phyloP scores from a whole-genome alignment of 1,140 invertebrate genomes.

The Andrena cerasifolii region DNA sequence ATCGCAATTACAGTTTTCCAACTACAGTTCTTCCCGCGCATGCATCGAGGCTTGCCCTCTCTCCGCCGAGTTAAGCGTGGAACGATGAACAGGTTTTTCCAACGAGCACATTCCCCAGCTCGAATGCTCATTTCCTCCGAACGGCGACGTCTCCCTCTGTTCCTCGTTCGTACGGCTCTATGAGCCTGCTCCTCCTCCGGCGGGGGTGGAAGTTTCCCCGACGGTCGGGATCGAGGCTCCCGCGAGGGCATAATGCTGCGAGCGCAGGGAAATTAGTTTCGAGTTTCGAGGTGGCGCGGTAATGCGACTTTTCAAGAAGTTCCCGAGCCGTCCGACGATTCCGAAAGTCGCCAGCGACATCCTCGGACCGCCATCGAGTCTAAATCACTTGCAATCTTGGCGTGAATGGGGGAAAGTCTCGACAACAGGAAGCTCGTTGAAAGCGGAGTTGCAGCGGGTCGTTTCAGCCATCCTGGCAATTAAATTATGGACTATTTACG shows the following conservation, averaged over 20 bases:
- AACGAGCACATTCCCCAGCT: conserved; percentile 14
- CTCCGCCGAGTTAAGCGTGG: not conserved
- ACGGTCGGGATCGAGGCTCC: not conserved
- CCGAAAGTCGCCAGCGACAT: conserved; percentile 14
- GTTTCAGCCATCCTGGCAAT: not conserved
- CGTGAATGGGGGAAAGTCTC: not conserved
- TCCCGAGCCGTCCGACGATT: conserved; percentile 17
- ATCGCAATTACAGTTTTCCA: conserved; percentile 38
- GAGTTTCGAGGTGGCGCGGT: conserved; percentile 22
- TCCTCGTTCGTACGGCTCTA: conserved; percentile 10
- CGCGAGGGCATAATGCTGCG: not conserved
- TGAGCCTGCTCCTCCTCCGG: conserved; percentile 9
- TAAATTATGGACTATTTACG: not conserved
- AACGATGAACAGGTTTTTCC: conserved; percentile 19
- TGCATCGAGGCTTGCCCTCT: not conserved
- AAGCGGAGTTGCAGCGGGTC: not conserved
- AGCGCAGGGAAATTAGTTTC: conserved; percentile 45
- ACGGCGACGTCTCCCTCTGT: not conserved
- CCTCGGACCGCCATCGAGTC: conserved; percentile 9
- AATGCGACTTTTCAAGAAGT: conserved; percentile 47
- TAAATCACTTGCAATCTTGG: conserved; percentile 5
- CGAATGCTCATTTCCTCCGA: conserved; percentile 20
- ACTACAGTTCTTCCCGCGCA: not conserved
- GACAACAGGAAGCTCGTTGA: not conserved
- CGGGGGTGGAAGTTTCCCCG: conserved; percentile 10